Percentiles rank a stretch among this genome's conserved stretches.
These are phyloP conservation scores for Chelon auratus DNA, from an alignment of 2,797 vertebrate species.

Conservation along the genomic window DNA sequence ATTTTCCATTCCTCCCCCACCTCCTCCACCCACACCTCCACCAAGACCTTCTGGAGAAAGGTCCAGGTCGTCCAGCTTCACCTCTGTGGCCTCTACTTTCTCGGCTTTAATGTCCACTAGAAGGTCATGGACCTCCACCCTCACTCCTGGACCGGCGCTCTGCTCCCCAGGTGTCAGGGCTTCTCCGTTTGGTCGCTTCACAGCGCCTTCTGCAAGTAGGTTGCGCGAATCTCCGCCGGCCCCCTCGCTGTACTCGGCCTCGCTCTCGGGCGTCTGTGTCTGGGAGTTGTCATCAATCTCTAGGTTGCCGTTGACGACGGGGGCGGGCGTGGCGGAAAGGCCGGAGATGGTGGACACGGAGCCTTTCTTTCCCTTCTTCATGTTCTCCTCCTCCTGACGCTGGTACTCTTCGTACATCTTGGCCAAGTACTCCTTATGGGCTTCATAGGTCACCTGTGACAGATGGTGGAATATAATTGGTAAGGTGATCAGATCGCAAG, in stretches of 20 bases:
- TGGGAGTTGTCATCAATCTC: conserved; percentile 98
- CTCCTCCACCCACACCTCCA: conserved; percentile 69
- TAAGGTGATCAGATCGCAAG: conserved; percentile 36
- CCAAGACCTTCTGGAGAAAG: conserved; percentile 93
- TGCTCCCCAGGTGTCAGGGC: conserved; percentile 82
- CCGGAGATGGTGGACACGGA: conserved; percentile 99
- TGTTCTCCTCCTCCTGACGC: conserved; percentile 99
- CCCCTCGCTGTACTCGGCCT: conserved; percentile 94
- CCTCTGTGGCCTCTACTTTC: conserved; percentile 98
- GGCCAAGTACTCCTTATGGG: conserved; percentile 98
- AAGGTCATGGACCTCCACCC: conserved; percentile 97
- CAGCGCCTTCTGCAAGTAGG: conserved; percentile 87
- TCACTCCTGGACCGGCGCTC: conserved; percentile 87
- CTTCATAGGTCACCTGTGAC: conserved; percentile 96
- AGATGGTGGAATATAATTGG: conserved; percentile 30
- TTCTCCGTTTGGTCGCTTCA: conserved; percentile 90
- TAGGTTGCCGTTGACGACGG: conserved; percentile 93
- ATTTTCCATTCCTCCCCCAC: conserved; percentile 86
- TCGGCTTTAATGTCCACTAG: conserved; percentile 99
- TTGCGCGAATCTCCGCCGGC: conserved; percentile 89
- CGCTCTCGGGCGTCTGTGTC: conserved; percentile 97
- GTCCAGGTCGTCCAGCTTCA: conserved; percentile 98
- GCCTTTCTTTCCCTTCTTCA: conserved; percentile 99
- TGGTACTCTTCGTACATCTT: conserved; percentile 99
- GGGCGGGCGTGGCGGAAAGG: conserved; percentile 91